Percentiles rank a stretch among this genome's conserved stretches.
Evolutionary conservation across 2,113 vertebrate genomes (phyloP).

Genomic region (Sceloporus undulatus): DNA sequence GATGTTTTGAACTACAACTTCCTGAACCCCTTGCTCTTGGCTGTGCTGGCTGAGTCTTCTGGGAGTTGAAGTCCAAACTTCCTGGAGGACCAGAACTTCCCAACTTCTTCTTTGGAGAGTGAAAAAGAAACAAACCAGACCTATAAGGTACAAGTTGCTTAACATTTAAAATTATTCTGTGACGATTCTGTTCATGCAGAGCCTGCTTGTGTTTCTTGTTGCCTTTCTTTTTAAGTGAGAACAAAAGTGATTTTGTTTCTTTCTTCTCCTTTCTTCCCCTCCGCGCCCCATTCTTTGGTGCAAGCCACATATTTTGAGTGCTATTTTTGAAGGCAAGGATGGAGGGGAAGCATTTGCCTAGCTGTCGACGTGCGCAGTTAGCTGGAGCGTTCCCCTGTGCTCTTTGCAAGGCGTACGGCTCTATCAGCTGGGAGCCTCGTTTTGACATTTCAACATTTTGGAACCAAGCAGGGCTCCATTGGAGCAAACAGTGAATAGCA

Average conservation of each 20-base stretch:
- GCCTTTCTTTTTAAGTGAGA: background rate
- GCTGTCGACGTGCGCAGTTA: conserved; percentile 45
- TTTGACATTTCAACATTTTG: background rate
- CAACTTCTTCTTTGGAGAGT: no score
- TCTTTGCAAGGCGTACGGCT: conserved; percentile 15
- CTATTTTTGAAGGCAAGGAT: conserved; percentile 27
- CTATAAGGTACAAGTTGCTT: background rate
- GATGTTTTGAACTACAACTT: no score
- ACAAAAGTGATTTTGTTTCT: conserved; percentile 17
- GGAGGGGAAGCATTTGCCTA: conserved; percentile 6
- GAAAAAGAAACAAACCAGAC: background rate
- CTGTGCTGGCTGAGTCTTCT: no score
- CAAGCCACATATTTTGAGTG: conserved; percentile 33
- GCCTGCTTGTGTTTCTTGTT: conserved; percentile 33
- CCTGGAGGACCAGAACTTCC: background rate
- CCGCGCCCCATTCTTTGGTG: accelerated
- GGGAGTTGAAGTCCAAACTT: no score
- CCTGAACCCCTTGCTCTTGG: no score
- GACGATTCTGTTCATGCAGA: background rate
- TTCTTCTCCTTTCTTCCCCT: conserved; percentile 38
- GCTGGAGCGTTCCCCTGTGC: conserved; percentile 44
- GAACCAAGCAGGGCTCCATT: conserved; percentile 25
- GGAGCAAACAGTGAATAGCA: conserved; percentile 46
- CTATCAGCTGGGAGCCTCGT: conserved; percentile 8
- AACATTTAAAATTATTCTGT: background rate